Conservation (phyloP, 2,797 vertebrate genomes). For the Vipera latastei region DNA sequence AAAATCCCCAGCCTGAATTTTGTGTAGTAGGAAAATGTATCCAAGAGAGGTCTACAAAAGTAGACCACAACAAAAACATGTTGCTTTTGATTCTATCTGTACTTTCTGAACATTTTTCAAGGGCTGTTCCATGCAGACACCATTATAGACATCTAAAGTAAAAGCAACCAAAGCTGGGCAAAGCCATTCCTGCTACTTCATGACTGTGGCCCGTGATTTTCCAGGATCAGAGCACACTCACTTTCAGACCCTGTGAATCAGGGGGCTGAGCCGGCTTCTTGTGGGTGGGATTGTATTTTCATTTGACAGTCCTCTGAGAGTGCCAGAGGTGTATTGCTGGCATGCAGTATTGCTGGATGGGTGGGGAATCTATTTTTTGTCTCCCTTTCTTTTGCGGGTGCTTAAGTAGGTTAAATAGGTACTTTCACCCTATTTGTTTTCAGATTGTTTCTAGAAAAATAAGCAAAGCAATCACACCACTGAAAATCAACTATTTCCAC, state of each 20-base stretch:
- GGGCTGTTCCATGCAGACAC: neutral
- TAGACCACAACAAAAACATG: neutral
- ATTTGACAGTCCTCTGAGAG: neutral
- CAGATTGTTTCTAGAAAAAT: neutral
- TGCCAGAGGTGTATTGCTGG: neutral
- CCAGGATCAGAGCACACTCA: neutral
- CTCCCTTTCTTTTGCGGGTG: neutral
- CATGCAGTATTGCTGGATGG: neutral
- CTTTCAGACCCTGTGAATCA: neutral
- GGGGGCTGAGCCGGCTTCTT: neutral
- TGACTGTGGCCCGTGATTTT: neutral
- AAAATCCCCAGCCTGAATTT: neutral
- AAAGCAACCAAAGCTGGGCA: neutral
- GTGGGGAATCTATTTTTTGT: neutral
- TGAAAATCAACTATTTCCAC: neutral
- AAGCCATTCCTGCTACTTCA: neutral
- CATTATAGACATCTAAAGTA: neutral
- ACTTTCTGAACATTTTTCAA: neutral
- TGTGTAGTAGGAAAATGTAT: neutral
- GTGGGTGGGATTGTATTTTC: neutral
- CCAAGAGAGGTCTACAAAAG: neutral
- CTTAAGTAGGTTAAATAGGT: neutral
- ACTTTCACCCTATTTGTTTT: neutral
- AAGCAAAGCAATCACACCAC: neutral
- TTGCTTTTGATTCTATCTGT: neutral